Evolutionary conservation across 2,113 vertebrate genomes (phyloP).

Genomic region (Larimichthys crocea): DNA sequence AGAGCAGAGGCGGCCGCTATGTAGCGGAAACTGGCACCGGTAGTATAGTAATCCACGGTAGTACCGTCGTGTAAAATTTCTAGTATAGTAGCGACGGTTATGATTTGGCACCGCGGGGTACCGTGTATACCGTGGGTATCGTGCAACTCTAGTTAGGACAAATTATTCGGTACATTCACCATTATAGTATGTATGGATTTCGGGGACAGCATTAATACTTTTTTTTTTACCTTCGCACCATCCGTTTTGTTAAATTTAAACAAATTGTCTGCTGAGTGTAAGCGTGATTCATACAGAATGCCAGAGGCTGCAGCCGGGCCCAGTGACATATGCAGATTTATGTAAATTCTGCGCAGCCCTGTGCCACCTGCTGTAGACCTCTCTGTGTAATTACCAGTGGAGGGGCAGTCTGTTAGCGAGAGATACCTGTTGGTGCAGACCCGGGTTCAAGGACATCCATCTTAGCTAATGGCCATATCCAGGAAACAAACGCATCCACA

Average conservation of each 20-base stretch:
- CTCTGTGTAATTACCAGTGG: constrained; percentile 77
- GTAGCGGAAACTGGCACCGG: too few relatives aligned
- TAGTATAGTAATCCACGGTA: too few relatives aligned
- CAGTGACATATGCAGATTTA: constrained; percentile 83
- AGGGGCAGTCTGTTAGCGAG: constrained; percentile 65
- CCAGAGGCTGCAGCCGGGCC: constrained; percentile 73
- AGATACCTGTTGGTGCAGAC: constrained; percentile 70
- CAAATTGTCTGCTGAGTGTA: constrained; percentile 61
- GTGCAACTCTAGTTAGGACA: too few relatives aligned
- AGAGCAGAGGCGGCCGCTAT: too few relatives aligned
- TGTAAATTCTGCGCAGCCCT: constrained; percentile 71
- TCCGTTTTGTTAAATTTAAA: constrained; percentile 50
- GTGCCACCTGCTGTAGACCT: constrained; percentile 72
- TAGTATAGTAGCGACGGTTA: too few relatives aligned
- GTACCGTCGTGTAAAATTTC: too few relatives aligned
- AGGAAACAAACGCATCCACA: constrained; percentile 33
- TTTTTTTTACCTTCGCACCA: background rate
- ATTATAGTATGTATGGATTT: constrained; percentile 19
- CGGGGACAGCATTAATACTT: constrained; percentile 1
- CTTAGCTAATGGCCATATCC: constrained; percentile 50
- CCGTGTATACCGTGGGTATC: too few relatives aligned
- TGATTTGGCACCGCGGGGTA: too few relatives aligned
- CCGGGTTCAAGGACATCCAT: constrained; percentile 76
- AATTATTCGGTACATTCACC: constrained; percentile 6
- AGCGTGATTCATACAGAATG: constrained; percentile 61